These are phyloP conservation scores for Leptinotarsa texana DNA, from an alignment of 1,140 invertebrate species.

Conservation along the genomic window DNA sequence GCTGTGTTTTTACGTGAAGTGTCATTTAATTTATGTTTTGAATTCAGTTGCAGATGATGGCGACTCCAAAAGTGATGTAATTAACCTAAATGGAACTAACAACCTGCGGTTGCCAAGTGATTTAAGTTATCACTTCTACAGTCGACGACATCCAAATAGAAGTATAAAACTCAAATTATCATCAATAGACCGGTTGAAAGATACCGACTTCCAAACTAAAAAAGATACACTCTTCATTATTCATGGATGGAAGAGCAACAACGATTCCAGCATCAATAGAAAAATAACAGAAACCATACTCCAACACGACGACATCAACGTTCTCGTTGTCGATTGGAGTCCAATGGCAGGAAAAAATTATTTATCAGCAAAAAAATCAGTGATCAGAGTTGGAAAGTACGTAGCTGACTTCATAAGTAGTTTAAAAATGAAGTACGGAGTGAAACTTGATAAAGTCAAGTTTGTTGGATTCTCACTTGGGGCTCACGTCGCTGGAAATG, in stretches of 20 bases:
- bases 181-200: slow-evolving; percentile 23
- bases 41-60: no score
- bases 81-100: no score
- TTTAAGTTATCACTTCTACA: slow-evolving; percentile 43
- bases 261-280: slow-evolving; percentile 48
- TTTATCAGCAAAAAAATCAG: slow-evolving; percentile 55
- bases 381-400: slow-evolving; percentile 58
- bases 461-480: slow-evolving; percentile 72
- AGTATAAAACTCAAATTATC: slow-evolving; percentile 27
- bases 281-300: slow-evolving; percentile 54
- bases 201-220: slow-evolving; percentile 34
- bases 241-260: slow-evolving; percentile 54
- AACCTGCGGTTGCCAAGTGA: slow-evolving; percentile 24
- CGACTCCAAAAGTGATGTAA: no score
- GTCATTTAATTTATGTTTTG: no score
- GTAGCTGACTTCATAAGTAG: slow-evolving; percentile 61
- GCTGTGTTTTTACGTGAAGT: no score
- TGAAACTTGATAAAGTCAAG: slow-evolving; percentile 60
- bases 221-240: slow-evolving; percentile 37
- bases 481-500: slow-evolving; percentile 66
- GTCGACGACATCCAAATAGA: slow-evolving; percentile 29
- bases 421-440: slow-evolving; percentile 52
- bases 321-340: slow-evolving; percentile 65
- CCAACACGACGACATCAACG: slow-evolving; percentile 57
- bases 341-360: slow-evolving; percentile 53